Evolutionary conservation across 2,888 invertebrate species (phyloP), one percentile per base, ranked within the genome.

Genomic region (Chrysotoxum bicinctum): DNA sequence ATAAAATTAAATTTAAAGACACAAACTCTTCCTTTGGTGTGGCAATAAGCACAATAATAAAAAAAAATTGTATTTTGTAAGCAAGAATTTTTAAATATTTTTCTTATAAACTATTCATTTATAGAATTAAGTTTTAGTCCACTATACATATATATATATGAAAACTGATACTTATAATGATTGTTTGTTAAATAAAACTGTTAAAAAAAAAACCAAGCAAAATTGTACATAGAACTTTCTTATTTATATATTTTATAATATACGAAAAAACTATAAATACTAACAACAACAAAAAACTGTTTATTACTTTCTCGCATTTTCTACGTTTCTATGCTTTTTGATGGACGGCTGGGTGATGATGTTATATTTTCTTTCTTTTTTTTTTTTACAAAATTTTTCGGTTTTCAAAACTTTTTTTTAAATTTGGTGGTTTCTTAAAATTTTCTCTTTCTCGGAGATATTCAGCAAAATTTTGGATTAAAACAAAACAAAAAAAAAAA

Each of bases 181-280:
- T 82, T 82, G 48, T 79, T 79, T 84, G 75, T 75, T 74, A 62
- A 69, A 78, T 35, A 35, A 72, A 66, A 66, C 35, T 78, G 82
- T 83, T 83, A 79, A 75, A 64, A 68, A 70, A 79, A 79, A 75
- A 64, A 32, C 60, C 69, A 79, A 78, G 48, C 80, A 54, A 84
- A 84, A 84, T 84, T 84, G 84, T 84, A 84, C 75, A 84, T 84
- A 84, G 84, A 79, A 80, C 32, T 72, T 72, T 84, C 80, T 80
- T 80, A 84, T 84, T 84, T 84, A 84, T 84, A 79, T 70, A 84
- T 78, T 79, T 70, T 64, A 76, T 14, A 14, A 37, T 37, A 75
- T 64, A 78, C 56, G 56, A 74, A 73, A 80, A 75, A 79, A 82
- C 76, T 76, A 50, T 66, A 23, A 50, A 66, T 84, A 84, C 84